phyloP scores from a whole-genome alignment of 2,113 vertebrate genomes.

The Vanacampus margaritifer region DNA sequence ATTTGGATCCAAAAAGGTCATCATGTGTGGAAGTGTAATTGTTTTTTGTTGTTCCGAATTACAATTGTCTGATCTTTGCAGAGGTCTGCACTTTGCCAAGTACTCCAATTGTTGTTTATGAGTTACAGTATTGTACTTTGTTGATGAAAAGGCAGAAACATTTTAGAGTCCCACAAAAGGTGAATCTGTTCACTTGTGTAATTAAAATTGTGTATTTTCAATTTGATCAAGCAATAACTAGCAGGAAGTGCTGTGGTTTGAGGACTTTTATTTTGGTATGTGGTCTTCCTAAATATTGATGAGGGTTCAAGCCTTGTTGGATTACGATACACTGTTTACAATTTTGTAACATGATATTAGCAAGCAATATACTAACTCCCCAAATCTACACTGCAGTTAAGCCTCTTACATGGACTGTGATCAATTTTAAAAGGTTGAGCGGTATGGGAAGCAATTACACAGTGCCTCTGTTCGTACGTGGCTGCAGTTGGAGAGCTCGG shows the following conservation, averaged over 20 bases:
- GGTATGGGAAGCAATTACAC: constrained; percentile 61
- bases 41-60: no score
- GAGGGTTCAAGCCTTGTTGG: constrained; percentile 28
- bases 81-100: no score
- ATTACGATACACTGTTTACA: constrained; percentile 37
- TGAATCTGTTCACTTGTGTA: neutral
- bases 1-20: neutral
- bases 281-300: neutral
- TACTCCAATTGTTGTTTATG: neutral
- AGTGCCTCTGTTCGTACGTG: constrained; percentile 47
- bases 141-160: neutral
- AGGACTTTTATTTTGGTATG: neutral
- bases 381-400: constrained; percentile 21
- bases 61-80: no score
- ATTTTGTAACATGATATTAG: constrained; percentile 29
- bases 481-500: constrained; percentile 46
- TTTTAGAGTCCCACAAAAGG: neutral
- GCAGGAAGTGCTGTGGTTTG: neutral
- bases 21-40: no score
- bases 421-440: constrained; percentile 64
- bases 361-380: constrained; percentile 21
- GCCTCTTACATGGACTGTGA: constrained; percentile 46
- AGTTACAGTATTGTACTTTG: neutral
- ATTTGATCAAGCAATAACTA: neutral
- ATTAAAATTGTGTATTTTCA: neutral